Evolutionary conservation across 1,140 invertebrate species (phyloP).

Genomic region (Magallana ariakensis): DNA sequence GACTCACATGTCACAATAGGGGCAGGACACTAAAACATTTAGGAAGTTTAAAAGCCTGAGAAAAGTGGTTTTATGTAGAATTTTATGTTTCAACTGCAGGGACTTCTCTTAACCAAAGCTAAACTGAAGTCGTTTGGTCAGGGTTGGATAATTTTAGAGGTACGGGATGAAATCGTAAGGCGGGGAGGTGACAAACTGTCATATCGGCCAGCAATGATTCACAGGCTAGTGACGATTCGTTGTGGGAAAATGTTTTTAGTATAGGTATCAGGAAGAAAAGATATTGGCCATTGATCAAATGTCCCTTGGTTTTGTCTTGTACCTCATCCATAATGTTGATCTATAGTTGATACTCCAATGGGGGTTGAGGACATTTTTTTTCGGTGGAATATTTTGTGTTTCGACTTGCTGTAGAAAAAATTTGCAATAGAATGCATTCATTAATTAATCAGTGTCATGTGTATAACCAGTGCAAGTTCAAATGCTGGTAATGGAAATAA

Average conservation of each 20-base stretch:
- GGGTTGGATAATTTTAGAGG: constrained; percentile 9
- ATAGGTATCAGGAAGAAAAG: constrained; percentile 17
- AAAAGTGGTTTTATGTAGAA: not conserved
- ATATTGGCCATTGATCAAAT: not conserved
- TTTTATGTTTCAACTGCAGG: too few species aligned
- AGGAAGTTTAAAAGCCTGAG: not conserved
- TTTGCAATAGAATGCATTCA: too few species aligned
- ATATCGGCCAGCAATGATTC: not conserved
- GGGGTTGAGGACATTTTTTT: too few species aligned
- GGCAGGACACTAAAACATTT: not conserved
- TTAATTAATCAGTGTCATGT: too few species aligned
- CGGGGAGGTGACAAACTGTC: not conserved
- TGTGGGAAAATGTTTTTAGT: constrained; percentile 14
- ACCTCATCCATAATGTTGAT: not conserved
- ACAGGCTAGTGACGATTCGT: not conserved
- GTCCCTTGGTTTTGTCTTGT: not conserved
- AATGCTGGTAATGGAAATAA: too few species aligned
- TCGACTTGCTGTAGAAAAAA: too few species aligned
- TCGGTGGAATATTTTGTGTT: too few species aligned
- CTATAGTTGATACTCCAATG: not conserved
- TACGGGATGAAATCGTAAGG: not conserved
- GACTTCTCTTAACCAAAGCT: not conserved
- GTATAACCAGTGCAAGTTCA: too few species aligned
- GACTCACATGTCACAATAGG: not conserved
- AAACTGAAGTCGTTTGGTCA: not conserved